Percentiles rank a stretch among this genome's conserved stretches.
Conservation (phyloP, 2,797 vertebrate species). For the Crenichthys baileyi region DNA sequence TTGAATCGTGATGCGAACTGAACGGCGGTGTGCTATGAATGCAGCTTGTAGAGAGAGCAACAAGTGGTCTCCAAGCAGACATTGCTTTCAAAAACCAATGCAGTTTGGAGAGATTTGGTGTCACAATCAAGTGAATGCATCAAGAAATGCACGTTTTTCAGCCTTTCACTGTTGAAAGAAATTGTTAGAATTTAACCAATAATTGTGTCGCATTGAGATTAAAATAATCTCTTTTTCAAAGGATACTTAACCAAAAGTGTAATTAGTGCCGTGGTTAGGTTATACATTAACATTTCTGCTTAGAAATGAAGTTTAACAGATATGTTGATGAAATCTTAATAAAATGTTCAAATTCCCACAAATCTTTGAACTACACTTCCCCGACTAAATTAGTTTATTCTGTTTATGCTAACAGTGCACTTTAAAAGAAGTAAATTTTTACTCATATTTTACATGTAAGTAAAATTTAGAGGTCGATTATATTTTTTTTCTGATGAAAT, state of each 20-base stretch:
- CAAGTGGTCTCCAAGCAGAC: constrained; percentile 32
- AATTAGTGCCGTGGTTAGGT: too few species aligned
- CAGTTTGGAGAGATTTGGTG: background rate
- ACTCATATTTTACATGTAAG: background rate
- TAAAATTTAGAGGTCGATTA: background rate
- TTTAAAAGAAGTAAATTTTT: too few species aligned
- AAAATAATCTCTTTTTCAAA: too few species aligned
- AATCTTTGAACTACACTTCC: background rate
- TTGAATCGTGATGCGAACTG: background rate
- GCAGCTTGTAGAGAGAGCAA: constrained; percentile 31
- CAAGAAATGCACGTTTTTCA: background rate
- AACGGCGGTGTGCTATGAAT: background rate
- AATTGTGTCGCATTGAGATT: background rate
- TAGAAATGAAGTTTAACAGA: too few species aligned
- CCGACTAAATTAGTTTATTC: background rate
- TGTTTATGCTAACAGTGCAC: too few species aligned
- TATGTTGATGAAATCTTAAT: too few species aligned
- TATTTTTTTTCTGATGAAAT: background rate
- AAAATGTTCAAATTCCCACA: background rate
- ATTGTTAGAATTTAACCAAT: background rate
- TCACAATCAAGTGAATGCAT: background rate
- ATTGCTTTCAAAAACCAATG: background rate
- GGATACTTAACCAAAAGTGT: too few species aligned
- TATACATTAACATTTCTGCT: too few species aligned
- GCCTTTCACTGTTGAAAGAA: background rate